Conservation (phyloP, 37 sponge, comb jelly and placozoan genomes). For the Axinella damicornis region DNA sequence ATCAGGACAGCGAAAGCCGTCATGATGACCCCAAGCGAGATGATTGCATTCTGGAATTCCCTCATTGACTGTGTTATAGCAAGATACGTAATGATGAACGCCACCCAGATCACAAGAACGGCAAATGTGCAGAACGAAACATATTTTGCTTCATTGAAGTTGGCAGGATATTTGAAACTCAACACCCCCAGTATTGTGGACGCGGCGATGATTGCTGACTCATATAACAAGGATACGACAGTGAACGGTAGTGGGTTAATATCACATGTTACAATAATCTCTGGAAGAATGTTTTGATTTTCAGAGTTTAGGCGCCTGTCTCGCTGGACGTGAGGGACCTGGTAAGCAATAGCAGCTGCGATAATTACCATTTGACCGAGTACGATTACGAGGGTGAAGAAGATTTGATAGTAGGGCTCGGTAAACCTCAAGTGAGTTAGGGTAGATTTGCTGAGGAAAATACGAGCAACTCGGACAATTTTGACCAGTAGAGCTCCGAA, state of each 20-base stretch:
- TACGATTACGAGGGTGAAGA: slow-evolving; percentile 58
- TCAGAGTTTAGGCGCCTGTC: not conserved
- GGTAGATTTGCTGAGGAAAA: slow-evolving; percentile 27
- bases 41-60: not conserved
- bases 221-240: slow-evolving; percentile 23
- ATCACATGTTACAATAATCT: slow-evolving; percentile 29
- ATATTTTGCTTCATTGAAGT: slow-evolving; percentile 64
- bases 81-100: slow-evolving; percentile 42
- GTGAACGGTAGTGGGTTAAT: slow-evolving; percentile 11
- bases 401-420: slow-evolving; percentile 39
- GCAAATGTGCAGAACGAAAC: slow-evolving; percentile 54
- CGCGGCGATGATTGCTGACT: slow-evolving; percentile 35
- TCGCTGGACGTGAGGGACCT: not conserved
- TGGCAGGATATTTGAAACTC: slow-evolving; percentile 35
- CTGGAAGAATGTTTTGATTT: not conserved
- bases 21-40: slow-evolving; percentile 4
- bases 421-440: slow-evolving; percentile 21
- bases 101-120: slow-evolving; percentile 58
- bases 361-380: slow-evolving; percentile 47
- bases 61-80: slow-evolving; percentile 2
- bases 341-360: slow-evolving; percentile 1
- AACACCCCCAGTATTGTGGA: slow-evolving; percentile 44
- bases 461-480: slow-evolving; percentile 61
- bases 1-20: slow-evolving; percentile 4
- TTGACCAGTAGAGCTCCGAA: slow-evolving; percentile 74